These are phyloP conservation scores for Artibeus jamaicensis DNA, from an alignment of 2,797 vertebrate species.

Conservation along the genomic window DNA sequence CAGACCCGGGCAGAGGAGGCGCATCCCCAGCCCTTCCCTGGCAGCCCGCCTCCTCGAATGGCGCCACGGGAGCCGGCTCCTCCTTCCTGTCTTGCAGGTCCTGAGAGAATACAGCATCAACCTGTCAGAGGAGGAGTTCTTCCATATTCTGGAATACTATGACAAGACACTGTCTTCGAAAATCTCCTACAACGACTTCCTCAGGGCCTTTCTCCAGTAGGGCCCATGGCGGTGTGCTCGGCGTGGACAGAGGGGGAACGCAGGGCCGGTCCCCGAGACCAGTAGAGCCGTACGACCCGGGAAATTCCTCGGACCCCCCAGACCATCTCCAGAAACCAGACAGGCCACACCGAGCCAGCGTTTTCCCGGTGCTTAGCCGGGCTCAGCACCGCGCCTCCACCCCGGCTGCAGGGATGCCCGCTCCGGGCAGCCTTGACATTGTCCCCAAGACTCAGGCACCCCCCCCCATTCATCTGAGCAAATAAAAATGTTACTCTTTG, in stretches of 20 bases:
- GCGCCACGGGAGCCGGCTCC: not conserved
- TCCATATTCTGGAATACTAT: conserved; percentile 84
- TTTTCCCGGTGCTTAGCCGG: not conserved
- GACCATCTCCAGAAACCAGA: not conserved
- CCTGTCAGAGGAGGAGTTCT: conserved; percentile 84
- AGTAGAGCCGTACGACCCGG: not conserved
- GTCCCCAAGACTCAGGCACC: not conserved
- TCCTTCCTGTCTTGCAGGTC: conserved; percentile 77
- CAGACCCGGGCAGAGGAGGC: rapidly evolving
- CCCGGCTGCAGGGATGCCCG: rapidly evolving
- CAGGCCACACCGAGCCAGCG: rapidly evolving
- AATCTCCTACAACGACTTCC: conserved; percentile 87
- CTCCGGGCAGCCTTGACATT: rapidly evolving
- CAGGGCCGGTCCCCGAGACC: conserved; percentile 38
- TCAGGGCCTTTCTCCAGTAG: conserved; percentile 83
- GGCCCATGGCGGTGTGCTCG: not conserved
- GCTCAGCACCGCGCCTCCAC: too few relatives aligned
- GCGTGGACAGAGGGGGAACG: not conserved
- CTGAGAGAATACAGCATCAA: conserved; percentile 79
- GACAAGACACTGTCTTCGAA: conserved; percentile 83
- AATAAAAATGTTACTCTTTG: conserved; percentile 77
- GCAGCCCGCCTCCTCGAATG: not conserved
- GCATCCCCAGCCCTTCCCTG: not conserved
- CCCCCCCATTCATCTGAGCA: conserved; percentile 67
- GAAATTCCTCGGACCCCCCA: not conserved